Conservation (phyloP, 2,888 invertebrate genomes). For the Griposia aprilina region DNA sequence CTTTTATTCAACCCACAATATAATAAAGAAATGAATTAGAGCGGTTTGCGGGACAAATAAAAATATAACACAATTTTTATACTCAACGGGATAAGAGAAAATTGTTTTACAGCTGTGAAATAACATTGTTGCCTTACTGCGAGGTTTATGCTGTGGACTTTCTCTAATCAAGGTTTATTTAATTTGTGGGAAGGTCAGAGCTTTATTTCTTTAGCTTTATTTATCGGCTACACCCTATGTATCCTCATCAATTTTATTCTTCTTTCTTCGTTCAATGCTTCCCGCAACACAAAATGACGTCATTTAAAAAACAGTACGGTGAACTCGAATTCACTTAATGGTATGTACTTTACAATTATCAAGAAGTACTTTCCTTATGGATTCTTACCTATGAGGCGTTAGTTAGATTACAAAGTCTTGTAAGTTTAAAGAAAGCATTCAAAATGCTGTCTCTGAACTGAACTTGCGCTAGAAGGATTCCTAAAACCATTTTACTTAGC, state of each 20-base stretch:
- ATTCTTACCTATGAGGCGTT: not conserved
- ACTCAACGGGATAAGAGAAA: slow-evolving; percentile 48
- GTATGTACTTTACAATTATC: not conserved
- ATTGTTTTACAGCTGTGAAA: slow-evolving; percentile 50
- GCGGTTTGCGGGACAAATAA: slow-evolving; percentile 40
- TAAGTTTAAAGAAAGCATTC: not conserved
- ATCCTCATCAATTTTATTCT: not conserved
- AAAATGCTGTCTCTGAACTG: not conserved
- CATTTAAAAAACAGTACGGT: not conserved
- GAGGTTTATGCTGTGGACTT: slow-evolving; percentile 43
- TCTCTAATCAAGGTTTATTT: slow-evolving; percentile 39
- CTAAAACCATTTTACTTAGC: not conserved
- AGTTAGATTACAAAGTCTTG: not conserved
- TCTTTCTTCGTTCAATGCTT: not conserved
- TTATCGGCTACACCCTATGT: not conserved
- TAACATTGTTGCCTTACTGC: slow-evolving; percentile 35
- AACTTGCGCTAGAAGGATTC: not conserved
- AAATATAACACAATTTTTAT: slow-evolving; percentile 48
- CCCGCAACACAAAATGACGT: not conserved
- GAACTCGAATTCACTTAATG: not conserved
- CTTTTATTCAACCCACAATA: slow-evolving; percentile 12
- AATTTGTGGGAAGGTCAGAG: slow-evolving; percentile 7
- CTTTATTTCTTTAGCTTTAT: not conserved
- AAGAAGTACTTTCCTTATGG: not conserved
- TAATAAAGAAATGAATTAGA: slow-evolving; percentile 47